Evolutionary conservation across 1,140 invertebrate genomes (phyloP).

Genomic region (Bombus superbus): DNA sequence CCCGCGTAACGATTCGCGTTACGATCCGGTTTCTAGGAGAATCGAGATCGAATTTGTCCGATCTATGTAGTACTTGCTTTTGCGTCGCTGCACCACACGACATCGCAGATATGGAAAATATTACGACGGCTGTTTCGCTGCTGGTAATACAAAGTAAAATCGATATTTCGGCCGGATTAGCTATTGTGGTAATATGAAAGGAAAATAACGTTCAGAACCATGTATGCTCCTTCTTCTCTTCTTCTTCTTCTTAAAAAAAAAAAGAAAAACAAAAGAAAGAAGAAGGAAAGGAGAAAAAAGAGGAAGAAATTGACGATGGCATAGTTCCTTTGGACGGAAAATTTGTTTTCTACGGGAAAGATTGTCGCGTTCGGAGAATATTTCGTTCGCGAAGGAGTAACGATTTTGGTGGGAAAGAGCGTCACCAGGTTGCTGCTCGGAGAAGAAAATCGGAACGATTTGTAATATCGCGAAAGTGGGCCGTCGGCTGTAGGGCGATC

Average conservation of each 20-base stretch:
- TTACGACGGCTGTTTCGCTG: conserved; percentile 39
- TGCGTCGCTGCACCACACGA: background rate
- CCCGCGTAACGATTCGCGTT: background rate
- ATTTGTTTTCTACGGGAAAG: conserved; percentile 35
- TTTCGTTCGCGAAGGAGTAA: conserved; percentile 6
- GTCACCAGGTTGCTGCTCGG: background rate
- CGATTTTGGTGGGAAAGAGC: background rate
- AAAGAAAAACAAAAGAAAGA: too few species aligned
- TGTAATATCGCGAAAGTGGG: conserved; percentile 61
- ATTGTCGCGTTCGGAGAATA: background rate
- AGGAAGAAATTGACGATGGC: background rate
- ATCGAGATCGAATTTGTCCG: background rate
- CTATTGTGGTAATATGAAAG: conserved; percentile 39
- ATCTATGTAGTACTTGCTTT: background rate
- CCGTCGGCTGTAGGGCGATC: conserved; percentile 62
- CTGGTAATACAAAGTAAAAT: conserved; percentile 48
- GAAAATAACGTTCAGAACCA: conserved; percentile 34
- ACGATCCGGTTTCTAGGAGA: background rate
- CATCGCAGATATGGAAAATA: conserved; percentile 30
- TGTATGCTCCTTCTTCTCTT: background rate
- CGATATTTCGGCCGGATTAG: conserved; percentile 44
- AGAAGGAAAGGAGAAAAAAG: too few species aligned
- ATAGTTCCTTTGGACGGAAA: conserved; percentile 9
- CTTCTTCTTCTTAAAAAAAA: too few species aligned
- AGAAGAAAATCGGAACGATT: conserved; percentile 63